Conservation (phyloP, 2,888 invertebrate species). For the Drosophila mercatorum region DNA sequence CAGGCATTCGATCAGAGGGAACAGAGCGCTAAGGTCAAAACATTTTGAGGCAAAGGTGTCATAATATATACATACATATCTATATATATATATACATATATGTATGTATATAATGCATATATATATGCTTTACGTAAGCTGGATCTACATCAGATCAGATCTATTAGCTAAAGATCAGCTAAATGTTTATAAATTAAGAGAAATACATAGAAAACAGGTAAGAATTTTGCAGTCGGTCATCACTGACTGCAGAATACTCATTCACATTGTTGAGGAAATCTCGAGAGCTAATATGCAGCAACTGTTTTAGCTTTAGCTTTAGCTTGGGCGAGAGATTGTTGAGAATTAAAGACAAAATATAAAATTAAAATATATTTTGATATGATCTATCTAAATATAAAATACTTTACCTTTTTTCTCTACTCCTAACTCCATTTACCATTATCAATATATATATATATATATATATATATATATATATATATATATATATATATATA, state of each 20-base stretch:
- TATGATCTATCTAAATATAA: not conserved
- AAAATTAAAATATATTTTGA: not conserved
- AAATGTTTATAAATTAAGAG: not conserved
- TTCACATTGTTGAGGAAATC: not conserved
- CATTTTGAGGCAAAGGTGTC: conserved; percentile 47
- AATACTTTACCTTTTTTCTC: not conserved
- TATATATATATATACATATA: not conserved
- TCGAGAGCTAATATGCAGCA: not conserved
- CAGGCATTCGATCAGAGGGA: conserved; percentile 27
- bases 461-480: not conserved
- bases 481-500: not conserved
- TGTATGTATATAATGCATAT: not conserved
- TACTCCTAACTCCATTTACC: conserved; percentile 27
- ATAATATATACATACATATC: conserved; percentile 36
- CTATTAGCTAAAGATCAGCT: not conserved
- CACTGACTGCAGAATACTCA: not conserved
- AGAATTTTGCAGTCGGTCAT: not conserved
- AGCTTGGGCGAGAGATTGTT: not conserved
- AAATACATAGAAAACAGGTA: not conserved
- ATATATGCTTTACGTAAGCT: conserved; percentile 31
- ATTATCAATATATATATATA: not conserved
- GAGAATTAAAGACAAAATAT: not conserved
- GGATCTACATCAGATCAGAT: not conserved
- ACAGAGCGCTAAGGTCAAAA: conserved; percentile 45
- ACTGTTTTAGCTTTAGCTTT: no score